Conservation (phyloP, 2,113 vertebrate genomes). For the Bufo gargarizans region DNA sequence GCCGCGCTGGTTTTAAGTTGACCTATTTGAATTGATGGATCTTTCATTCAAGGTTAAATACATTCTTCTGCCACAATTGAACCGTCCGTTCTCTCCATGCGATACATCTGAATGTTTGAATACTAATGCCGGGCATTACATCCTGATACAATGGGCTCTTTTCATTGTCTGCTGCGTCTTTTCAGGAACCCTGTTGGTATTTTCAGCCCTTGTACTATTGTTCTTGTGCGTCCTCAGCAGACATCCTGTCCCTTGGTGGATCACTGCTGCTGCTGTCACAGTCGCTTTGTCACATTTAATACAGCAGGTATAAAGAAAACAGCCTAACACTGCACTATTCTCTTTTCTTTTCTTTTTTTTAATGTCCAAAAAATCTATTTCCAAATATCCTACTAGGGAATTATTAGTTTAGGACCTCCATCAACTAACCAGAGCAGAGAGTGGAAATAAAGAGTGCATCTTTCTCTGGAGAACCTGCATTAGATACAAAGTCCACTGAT, state of each 20-base stretch:
- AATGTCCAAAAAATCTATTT: neutral
- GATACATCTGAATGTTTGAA: constrained; percentile 44
- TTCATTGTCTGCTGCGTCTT: constrained; percentile 33
- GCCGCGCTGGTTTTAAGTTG: constrained; percentile 33
- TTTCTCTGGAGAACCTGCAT: neutral
- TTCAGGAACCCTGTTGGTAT: constrained; percentile 36
- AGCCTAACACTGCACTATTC: neutral
- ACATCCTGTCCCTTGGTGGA: constrained; percentile 6
- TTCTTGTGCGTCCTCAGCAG: neutral
- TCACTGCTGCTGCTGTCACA: neutral
- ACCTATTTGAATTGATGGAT: constrained; percentile 55
- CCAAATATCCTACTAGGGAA: neutral
- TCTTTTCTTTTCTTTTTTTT: neutral
- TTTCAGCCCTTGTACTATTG: constrained; percentile 35
- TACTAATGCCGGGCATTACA: constrained; percentile 49
- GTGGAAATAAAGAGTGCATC: neutral
- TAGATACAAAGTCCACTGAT: neutral
- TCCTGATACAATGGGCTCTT: constrained; percentile 42
- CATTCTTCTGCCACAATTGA: constrained; percentile 39
- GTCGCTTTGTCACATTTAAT: constrained; percentile 1
- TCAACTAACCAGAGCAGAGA: neutral
- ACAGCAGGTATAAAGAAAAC: neutral
- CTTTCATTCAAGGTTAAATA: constrained; percentile 56
- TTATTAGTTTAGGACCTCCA: neutral
- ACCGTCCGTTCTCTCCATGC: constrained; percentile 29